phyloP scores from a whole-genome alignment of 2,888 invertebrate species.

The Deroplatys truncata region DNA sequence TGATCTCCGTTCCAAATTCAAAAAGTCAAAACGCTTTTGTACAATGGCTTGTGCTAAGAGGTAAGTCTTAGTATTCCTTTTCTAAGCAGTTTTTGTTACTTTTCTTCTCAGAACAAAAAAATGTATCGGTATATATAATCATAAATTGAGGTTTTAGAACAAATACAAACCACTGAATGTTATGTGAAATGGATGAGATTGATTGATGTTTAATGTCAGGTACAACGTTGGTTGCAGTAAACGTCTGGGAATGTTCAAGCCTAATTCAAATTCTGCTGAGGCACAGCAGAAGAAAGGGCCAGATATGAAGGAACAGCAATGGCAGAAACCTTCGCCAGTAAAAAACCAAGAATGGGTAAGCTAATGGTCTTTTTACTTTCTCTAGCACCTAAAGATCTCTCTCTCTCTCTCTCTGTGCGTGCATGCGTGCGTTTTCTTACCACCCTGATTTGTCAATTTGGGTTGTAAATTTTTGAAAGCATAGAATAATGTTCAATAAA shows the following conservation, averaged over 20 bases:
- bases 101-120: not conserved
- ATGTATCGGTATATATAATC: not conserved
- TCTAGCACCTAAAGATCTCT: not conserved
- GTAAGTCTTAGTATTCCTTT: constrained; percentile 39
- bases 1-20: constrained; percentile 61
- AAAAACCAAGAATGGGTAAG: constrained; percentile 29
- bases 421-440: too few species aligned
- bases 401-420: too few species aligned
- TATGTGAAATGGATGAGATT: not conserved
- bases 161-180: not conserved
- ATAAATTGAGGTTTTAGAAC: not conserved
- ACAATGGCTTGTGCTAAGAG: constrained; percentile 67
- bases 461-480: too few species aligned
- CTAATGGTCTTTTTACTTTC: not conserved
- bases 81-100: not conserved
- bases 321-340: constrained; percentile 12
- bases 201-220: constrained; percentile 28
- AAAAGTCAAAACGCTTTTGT: constrained; percentile 72
- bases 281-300: constrained; percentile 10
- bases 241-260: constrained; percentile 40
- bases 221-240: constrained; percentile 45
- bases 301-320: constrained; percentile 18
- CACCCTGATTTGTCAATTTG: too few species aligned
- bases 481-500: too few species aligned
- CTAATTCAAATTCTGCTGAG: not conserved